Conservation (phyloP, 2,113 vertebrate genomes). For the Butastur rufipennis region DNA sequence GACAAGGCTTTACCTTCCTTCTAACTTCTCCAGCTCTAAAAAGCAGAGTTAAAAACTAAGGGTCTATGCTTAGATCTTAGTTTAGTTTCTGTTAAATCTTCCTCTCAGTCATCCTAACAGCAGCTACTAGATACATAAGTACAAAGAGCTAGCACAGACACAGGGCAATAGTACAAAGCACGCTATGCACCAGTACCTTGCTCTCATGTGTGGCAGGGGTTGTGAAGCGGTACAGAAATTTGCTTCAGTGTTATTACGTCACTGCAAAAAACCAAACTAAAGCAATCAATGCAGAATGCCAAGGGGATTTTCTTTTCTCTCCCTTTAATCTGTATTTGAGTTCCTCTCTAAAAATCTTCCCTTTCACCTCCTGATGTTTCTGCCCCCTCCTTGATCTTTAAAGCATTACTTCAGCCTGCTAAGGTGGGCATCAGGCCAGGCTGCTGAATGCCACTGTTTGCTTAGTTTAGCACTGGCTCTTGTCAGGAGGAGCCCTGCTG, state of each 20-base stretch:
- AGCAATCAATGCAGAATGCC: neutral
- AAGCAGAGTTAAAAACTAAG: neutral
- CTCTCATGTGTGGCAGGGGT: neutral
- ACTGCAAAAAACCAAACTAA: neutral
- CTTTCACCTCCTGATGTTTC: neutral
- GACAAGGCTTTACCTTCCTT: neutral
- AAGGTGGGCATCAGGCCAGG: neutral
- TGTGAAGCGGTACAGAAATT: accelerated
- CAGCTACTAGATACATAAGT: neutral
- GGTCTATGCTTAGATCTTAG: neutral
- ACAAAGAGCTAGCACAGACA: neutral
- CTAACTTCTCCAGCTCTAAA: neutral
- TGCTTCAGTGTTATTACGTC: neutral
- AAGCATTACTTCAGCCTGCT: neutral
- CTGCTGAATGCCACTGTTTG: neutral
- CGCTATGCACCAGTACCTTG: neutral
- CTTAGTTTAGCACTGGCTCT: neutral
- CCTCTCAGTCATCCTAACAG: neutral
- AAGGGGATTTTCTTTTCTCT: neutral
- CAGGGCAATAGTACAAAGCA: neutral
- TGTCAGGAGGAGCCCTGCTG: neutral
- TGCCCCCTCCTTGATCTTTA: neutral
- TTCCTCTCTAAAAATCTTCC: neutral
- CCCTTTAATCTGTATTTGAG: neutral
- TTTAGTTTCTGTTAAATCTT: neutral